Conservation (phyloP, 2,888 invertebrate genomes). For the Parelbella ahira region DNA sequence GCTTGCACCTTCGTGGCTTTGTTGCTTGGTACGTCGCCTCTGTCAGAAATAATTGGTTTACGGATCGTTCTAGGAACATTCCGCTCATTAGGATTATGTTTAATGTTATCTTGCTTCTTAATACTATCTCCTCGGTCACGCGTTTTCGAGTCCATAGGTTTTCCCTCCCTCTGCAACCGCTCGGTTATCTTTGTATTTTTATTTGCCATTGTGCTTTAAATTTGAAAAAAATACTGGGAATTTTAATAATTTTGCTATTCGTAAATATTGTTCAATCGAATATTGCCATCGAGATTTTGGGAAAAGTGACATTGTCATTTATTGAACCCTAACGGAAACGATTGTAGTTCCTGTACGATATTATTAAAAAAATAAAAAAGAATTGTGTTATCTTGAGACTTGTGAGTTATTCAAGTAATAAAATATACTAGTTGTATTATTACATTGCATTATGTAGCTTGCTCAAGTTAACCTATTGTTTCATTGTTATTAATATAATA, state of each 20-base stretch:
- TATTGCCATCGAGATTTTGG: constrained; percentile 21
- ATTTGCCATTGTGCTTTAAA: constrained; percentile 1
- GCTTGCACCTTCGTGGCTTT: background rate
- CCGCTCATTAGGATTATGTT: constrained; percentile 2
- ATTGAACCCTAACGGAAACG: too few species aligned
- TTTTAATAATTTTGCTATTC: constrained; percentile 14
- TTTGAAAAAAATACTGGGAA: constrained; percentile 17
- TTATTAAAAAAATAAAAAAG: too few species aligned
- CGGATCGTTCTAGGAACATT: background rate
- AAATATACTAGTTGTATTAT: too few species aligned
- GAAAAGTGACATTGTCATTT: too few species aligned
- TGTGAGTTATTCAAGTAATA: too few species aligned
- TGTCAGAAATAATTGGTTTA: constrained; percentile 1
- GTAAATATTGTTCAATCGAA: constrained; percentile 15
- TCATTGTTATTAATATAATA: too few species aligned
- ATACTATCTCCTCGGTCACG: constrained; percentile 33
- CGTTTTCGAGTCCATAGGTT: constrained; percentile 28
- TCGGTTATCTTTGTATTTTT: constrained; percentile 3
- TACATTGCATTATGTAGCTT: too few species aligned
- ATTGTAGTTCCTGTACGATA: too few species aligned
- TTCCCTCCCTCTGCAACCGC: constrained; percentile 10
- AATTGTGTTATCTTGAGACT: too few species aligned
- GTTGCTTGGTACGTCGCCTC: constrained; percentile 5
- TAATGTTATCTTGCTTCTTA: constrained; percentile 21
- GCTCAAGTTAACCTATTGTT: too few species aligned